These are phyloP conservation scores for Polymixis lichenea DNA, from an alignment of 2,888 invertebrate genomes.

Conservation along the genomic window DNA sequence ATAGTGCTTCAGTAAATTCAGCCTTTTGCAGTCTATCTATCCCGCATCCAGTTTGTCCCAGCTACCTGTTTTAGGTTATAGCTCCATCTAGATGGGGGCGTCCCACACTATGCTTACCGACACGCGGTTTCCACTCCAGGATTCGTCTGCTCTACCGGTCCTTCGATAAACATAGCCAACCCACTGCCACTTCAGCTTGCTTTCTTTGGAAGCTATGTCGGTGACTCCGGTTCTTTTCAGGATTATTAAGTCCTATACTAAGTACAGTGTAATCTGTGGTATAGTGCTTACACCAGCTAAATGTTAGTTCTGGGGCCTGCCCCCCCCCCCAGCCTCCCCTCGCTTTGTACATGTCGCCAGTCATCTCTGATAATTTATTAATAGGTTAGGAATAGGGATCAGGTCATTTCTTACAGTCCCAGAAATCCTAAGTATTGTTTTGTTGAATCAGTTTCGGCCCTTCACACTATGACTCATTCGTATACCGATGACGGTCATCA, in stretches of 20 bases:
- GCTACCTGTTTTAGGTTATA: background rate
- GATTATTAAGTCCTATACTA: background rate
- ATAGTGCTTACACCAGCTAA: background rate
- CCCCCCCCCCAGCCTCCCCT: too few relatives aligned
- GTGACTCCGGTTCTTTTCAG: background rate
- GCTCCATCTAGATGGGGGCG: background rate
- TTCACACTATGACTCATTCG: background rate
- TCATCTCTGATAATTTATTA: background rate
- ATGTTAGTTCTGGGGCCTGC: too few relatives aligned
- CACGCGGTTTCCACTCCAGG: background rate
- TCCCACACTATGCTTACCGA: background rate
- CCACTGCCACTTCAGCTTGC: background rate
- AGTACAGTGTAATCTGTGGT: too few relatives aligned
- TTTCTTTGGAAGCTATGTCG: background rate
- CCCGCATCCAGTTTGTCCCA: background rate
- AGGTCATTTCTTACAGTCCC: background rate
- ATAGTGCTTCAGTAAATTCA: background rate
- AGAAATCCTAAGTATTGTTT: background rate
- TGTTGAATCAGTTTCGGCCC: background rate
- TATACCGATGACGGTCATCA: constrained; percentile 12
- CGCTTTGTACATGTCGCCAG: too few relatives aligned
- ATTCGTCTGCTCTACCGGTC: background rate
- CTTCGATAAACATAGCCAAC: background rate
- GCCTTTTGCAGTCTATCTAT: background rate
- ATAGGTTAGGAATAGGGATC: background rate